These are phyloP conservation scores for Platycheirus albimanus DNA, from an alignment of 2,888 invertebrate species.

Conservation along the genomic window DNA sequence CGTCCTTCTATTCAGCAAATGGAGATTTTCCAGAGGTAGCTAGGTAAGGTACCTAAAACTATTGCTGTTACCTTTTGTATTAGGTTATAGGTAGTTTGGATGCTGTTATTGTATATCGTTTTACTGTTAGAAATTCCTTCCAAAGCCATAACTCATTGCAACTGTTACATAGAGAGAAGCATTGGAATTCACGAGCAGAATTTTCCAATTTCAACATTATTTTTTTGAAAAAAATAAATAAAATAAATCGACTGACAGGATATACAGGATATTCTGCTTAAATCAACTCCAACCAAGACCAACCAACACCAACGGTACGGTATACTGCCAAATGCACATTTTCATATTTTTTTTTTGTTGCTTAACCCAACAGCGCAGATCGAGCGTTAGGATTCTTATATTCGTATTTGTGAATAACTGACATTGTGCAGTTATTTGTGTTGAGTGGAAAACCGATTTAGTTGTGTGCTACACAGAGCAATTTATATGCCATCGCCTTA, in stretches of 20 bases:
- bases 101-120: background rate
- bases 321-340: conserved; percentile 34
- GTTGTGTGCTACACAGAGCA: conserved; percentile 45
- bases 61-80: too few relatives aligned
- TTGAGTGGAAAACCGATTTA: conserved; percentile 59
- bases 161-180: conserved; percentile 43
- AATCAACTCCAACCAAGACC: background rate
- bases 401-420: conserved; percentile 45
- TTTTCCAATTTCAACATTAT: conserved; percentile 65
- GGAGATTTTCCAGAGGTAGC: too few relatives aligned
- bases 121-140: conserved; percentile 10
- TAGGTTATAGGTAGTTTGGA: background rate
- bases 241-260: conserved; percentile 51
- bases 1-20: too few relatives aligned
- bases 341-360: too few relatives aligned
- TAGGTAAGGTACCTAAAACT: too few relatives aligned
- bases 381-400: conserved; percentile 24
- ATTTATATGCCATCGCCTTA: conserved; percentile 68
- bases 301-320: conserved; percentile 31
- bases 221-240: too few relatives aligned
- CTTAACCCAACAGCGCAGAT: background rate
- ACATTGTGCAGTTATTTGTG: conserved; percentile 53
- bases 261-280: background rate
- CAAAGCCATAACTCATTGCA: conserved; percentile 52
- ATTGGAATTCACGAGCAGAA: conserved; percentile 45